Evolutionary conservation across 1,140 invertebrate species (phyloP), one percentile per base, ranked within the genome.

Genomic region (Hyphantria cunea): DNA sequence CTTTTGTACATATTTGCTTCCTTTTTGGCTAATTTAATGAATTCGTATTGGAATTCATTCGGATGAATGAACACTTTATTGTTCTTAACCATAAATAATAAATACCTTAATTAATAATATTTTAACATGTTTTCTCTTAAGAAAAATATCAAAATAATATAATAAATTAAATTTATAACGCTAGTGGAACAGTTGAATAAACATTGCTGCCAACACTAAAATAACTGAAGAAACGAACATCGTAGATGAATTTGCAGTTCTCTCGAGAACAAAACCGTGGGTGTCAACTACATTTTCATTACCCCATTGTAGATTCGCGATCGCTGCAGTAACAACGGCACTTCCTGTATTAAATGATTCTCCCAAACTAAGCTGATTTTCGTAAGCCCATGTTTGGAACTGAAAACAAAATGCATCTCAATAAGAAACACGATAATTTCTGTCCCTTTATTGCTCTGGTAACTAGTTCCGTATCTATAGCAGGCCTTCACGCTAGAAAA

Each of bases 321-420:
- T 66, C 10, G 78, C 74, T 0, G 75, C 4, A 8, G 54, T 70
- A 0, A 87, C 67, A 6, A 82, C 84, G 4, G 34, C 33, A 0
- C 71, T 66, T 7, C 71, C 80, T 7, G 48, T 48, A 0, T 11
- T 17, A 69, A 90, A 87, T 0, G 78, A 70, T 0, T 25, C 52
- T 4, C 25, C 72, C 3, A 88, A 66, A 0, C 49, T 70, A 0
- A 81, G 6, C 58, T 90, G 85, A 34, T 86, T 76, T 1, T 54
- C 41, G 49, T 83, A 84, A 3, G 73, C 33, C 85, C 85, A 90
- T 2, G 56, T 47, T 80, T 86, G 87, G 79, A 88, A 86, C 86
- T 89, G 74, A 15, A 51, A 51, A 15, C 0, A 15, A 47, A 56
- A 45, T 12, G 12, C 1, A 54, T 5, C 9, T 31, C 9, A 31